Evolutionary conservation across 2,113 vertebrate genomes (phyloP), one percentile per base, ranked within the genome.

Genomic region (Centropus bengalensis): DNA sequence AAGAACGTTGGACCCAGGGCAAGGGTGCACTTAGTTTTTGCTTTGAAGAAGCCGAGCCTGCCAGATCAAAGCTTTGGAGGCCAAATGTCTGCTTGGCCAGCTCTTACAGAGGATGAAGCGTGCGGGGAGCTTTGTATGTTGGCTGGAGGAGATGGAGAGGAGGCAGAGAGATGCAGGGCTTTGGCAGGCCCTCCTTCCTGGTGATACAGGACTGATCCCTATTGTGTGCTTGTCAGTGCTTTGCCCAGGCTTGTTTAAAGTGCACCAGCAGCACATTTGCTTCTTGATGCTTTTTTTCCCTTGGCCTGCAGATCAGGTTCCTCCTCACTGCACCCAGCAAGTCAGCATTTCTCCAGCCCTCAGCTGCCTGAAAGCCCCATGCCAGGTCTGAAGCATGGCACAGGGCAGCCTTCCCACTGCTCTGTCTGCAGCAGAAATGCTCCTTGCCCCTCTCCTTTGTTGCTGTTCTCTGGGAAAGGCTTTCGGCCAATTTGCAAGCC

Each of bases 171-270:
- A 26, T 70, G 9, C 12, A 71, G 27, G 33, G 20, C 44, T 89
- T 70, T 89, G 60, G 16, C 36, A 78, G 54, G 47, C 40, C 24
- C 14, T 52, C 30, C 20, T 85, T 86, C 52, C 52, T 71, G 36
- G 49, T 54, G 44, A 55, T 71, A 56, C 14, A 78, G 77, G 40
- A 32, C 40, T 3, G 5, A 56, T 91, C 44, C n/a, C 36, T 40
- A 4, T 12, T 80, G 33, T 42, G 2, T 30, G 55, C 38, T 83
- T 2, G 0, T 52, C 3, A 0, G 68, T 70, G 56, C 77, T 84
- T 91, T 91, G 83, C 51, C 77, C 56, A 58, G 62, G 66, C 66
- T 79, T 64, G 80, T 92, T 86, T 42, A 55, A 92, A 93, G 33
- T 67, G 77, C 51, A 40, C 42, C 0, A 1, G 44, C 80, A 82